Base-by-base conservation (phyloP, 2,113 vertebrate genomes). In the Oncorhynchus kisutch region DNA sequence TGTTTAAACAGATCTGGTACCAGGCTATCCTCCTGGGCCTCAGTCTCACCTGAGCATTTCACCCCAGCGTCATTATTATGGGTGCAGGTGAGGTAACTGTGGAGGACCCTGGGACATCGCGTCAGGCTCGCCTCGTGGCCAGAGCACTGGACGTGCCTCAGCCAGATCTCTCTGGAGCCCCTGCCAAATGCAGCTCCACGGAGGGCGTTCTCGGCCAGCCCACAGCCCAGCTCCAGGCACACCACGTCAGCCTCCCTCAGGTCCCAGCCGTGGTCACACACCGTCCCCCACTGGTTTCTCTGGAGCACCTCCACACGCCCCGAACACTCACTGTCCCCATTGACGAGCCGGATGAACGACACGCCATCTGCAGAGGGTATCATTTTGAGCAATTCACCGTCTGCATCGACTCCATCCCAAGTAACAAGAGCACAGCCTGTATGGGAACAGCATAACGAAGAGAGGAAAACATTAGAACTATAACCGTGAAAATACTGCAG, bases 151-250 rank as follows among this genome's bases (percentile, higher is more conserved):
- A 93, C 84, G 20, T 88, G 82, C 54, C 71, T 81, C 71, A 90
- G 79, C 86, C 84, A 90, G 59, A 93, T 90, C 22, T 84, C 68
- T 34, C 91, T 88, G 0, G 34, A 74, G 71, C 84, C 88, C 24
- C 54, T 13, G 39, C 89, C 91, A 24, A 81, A 91, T 0, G 49
- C 78, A 9, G 84, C 57, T 0, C 73, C 76, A 4, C 12, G 79
- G 5, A 71, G 75, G 20, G 86, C 82, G 2, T 73, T 73, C 60
- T 89, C 86, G 4, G 91, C 92, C 9, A 90, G 77, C 60, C 93
- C 92, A 57, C 93, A 94, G 70, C 88, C 89, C 78, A 93, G 82
- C 84, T 94, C 89, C 81, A 89, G 48, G 70, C 93, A 94, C 48
- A 94, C 92, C 77, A 94, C 91, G 2, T 89, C 70, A 1, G 92